Percentiles rank a stretch among this genome's conserved stretches.
phyloP scores from a whole-genome alignment of 2,888 invertebrate genomes.

The Pteria penguin region DNA sequence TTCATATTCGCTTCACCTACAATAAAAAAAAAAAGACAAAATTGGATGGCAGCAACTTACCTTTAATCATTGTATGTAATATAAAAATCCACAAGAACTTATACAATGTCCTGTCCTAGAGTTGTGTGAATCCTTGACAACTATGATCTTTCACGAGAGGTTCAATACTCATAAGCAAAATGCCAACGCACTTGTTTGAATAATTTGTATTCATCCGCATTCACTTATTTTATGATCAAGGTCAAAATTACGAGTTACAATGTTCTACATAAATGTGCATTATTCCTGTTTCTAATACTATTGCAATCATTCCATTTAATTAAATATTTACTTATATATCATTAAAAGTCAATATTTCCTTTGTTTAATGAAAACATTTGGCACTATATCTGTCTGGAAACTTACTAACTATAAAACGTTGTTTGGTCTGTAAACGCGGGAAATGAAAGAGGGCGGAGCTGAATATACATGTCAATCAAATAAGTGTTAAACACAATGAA shows the following conservation, averaged over 20 bases:
- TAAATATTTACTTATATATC: not conserved
- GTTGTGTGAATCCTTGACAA: slow-evolving; percentile 39
- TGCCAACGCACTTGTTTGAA: slow-evolving; percentile 41
- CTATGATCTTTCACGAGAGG: slow-evolving; percentile 33
- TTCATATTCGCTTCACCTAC: no score
- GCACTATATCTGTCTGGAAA: not conserved
- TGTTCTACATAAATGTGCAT: no score
- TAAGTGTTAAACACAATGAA: not conserved
- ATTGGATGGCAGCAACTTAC: no score
- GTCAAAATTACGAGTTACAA: slow-evolving; percentile 51
- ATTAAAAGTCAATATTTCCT: not conserved
- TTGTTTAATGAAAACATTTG: not conserved
- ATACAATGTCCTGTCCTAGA: slow-evolving; percentile 9
- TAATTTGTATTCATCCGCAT: slow-evolving; percentile 60
- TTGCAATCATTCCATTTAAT: no score
- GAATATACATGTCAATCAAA: not conserved
- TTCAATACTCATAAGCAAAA: slow-evolving; percentile 31
- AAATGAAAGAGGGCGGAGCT: not conserved
- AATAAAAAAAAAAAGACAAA: no score
- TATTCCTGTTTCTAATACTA: no score
- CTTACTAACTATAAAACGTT: not conserved
- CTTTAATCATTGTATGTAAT: slow-evolving; percentile 2
- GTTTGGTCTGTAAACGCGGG: not conserved
- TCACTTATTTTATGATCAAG: slow-evolving; percentile 46
- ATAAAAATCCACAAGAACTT: no score